Evolutionary conservation across 2,113 vertebrate species (phyloP), one percentile per base, ranked within the genome.

Genomic region (Stegastes partitus): DNA sequence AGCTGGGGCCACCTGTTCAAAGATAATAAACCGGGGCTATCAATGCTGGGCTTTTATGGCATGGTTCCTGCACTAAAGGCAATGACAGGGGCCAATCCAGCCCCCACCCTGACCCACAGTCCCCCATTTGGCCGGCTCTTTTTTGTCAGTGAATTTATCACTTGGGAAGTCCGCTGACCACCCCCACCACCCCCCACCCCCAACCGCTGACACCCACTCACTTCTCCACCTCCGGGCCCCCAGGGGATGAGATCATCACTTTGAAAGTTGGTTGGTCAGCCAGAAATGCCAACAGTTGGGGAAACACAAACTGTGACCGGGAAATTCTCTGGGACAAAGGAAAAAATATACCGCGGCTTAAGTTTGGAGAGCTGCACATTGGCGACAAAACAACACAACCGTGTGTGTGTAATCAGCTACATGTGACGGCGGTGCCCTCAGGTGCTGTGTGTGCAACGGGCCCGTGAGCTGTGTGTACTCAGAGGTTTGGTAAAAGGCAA

Each of bases 1-100:
- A 80, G 78, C 85, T 23, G 25, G 79, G 81, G 84, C 92, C 94
- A 94, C 93, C 93, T 94, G 93, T 94, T 93, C 88, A 91, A 92
- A 89, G 93, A 94, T 93, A 92, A 94, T 95, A 94, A 95, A 95
- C 81, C 63, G 19, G 65, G 64, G 77, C 92, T 90, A 91, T 93
- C 91, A 91, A 80, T 91, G 89, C 77, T 47, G 62, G 55, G 83
- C 68, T 90, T 94, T 94, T 95, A 94, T 88, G 89, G 84, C 71
- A 12, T 59, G 82, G 86, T 91, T 92, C 91, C 90, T 91, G 90
- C 89, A 89, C 87, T 92, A 82, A 86, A 92, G 84, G 78, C 83
- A 79, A 88, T 71, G 83, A 81, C 89, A 66, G 85, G 86, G 87
- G 81, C 68, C 66, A 79, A 77, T 82, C 71, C 91, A 83, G 71